Conservation (phyloP, 2,888 invertebrate genomes). For the Cheilosia vernalis region DNA sequence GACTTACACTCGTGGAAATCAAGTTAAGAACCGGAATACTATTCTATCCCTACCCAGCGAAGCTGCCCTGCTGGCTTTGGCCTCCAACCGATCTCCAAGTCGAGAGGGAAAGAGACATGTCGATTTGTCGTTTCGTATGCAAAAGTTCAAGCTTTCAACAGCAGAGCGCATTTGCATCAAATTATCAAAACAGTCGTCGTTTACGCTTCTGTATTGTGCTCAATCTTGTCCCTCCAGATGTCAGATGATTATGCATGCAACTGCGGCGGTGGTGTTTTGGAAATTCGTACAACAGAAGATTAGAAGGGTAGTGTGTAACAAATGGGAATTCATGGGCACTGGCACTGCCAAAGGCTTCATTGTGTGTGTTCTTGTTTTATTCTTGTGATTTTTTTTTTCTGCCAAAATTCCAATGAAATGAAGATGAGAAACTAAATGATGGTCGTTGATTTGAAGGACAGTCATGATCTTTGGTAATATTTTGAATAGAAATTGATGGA, state of each 20-base stretch:
- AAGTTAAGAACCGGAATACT: constrained; percentile 68
- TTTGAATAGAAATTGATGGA: constrained; percentile 47
- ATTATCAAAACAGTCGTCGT: constrained; percentile 40
- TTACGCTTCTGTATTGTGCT: constrained; percentile 13
- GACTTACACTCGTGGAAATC: constrained; percentile 34
- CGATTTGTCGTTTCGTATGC: constrained; percentile 32
- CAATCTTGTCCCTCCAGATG: constrained; percentile 15
- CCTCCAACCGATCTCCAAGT: constrained; percentile 27
- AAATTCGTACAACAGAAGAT: constrained; percentile 19
- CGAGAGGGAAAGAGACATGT: constrained; percentile 24
- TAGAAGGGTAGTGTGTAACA: constrained; percentile 24
- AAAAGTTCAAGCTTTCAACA: constrained; percentile 54
- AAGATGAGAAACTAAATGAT: constrained; percentile 24
- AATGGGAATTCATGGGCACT: constrained; percentile 34
- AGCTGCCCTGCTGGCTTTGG: constrained; percentile 57
- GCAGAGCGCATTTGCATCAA: constrained; percentile 64
- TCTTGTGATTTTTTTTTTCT: not conserved
- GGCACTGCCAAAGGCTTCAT: not conserved
- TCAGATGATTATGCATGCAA: constrained; percentile 42
- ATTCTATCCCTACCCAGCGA: constrained; percentile 18
- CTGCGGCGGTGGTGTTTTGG: constrained; percentile 24
- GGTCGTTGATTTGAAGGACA: constrained; percentile 52
- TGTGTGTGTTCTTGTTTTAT: not conserved
- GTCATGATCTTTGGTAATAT: constrained; percentile 42
- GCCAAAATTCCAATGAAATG: constrained; percentile 9